These are phyloP conservation scores for Nothoprocta perdicaria DNA, from an alignment of 2,113 vertebrate genomes.

Conservation along the genomic window DNA sequence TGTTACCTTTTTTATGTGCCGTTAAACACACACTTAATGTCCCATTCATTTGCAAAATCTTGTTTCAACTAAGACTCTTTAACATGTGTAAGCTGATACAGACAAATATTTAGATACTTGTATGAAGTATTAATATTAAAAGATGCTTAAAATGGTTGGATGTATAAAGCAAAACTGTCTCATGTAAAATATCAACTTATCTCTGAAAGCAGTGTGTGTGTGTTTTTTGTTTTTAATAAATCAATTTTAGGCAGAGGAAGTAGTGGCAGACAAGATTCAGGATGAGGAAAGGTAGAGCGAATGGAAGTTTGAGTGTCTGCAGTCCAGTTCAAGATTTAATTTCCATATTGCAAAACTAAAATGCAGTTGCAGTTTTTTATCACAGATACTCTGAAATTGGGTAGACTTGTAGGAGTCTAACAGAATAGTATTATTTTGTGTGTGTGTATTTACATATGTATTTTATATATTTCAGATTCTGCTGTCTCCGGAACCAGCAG, in stretches of 20 bases:
- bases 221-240: background rate
- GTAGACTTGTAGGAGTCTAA: background rate
- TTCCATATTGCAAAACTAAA: background rate
- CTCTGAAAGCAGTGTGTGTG: background rate
- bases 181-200: background rate
- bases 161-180: background rate
- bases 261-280: background rate
- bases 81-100: background rate
- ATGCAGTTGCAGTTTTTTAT: background rate
- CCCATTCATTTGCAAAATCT: background rate
- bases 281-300: background rate
- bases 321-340: background rate
- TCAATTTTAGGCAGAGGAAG: background rate
- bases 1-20: background rate
- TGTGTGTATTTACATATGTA: background rate
- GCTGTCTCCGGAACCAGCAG: constrained; percentile 66
- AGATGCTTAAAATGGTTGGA: background rate
- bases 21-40: background rate
- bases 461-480: constrained; percentile 50
- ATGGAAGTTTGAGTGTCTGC: background rate
- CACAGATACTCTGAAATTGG: background rate
- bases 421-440: background rate
- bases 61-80: background rate
- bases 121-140: background rate
- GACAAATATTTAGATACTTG: background rate